A percentile compares a stretch with the other conserved stretches of the same genome.
Evolutionary conservation across 1,140 invertebrate genomes (phyloP).

Genomic region (Anoplophora glabripennis): DNA sequence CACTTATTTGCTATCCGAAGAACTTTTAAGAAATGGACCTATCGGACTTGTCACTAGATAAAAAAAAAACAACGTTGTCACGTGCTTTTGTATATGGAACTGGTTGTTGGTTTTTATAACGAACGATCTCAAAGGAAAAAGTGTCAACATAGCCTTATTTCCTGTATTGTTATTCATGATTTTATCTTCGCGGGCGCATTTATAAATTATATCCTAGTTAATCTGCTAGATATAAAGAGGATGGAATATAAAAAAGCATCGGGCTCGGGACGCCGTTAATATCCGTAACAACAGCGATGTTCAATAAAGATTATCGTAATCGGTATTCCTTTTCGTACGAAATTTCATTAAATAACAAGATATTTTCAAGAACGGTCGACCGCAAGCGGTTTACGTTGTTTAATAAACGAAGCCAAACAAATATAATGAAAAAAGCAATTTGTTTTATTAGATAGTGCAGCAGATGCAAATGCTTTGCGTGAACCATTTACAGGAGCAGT

Average conservation of each 20-base stretch:
- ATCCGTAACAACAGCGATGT: not conserved
- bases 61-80: too few species aligned
- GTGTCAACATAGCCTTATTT: conserved; percentile 10
- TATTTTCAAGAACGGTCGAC: not conserved
- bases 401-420: too few species aligned
- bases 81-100: too few species aligned
- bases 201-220: conserved; percentile 3
- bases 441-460: too few species aligned
- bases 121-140: not conserved
- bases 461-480: too few species aligned
- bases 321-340: not conserved
- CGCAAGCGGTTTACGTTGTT: too few species aligned
- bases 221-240: conserved; percentile 6
- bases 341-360: conserved; percentile 1
- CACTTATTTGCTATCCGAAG: too few species aligned
- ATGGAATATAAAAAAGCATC: conserved; percentile 4
- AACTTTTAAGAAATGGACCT: too few species aligned
- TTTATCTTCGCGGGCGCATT: conserved; percentile 5
- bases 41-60: too few species aligned
- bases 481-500: not conserved
- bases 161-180: conserved; percentile 6
- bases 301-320: conserved; percentile 2
- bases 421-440: too few species aligned
- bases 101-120: conserved; percentile 1
- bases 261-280: not conserved